Conservation (phyloP, 2,797 vertebrate species). For the Bucorvus abyssinicus region DNA sequence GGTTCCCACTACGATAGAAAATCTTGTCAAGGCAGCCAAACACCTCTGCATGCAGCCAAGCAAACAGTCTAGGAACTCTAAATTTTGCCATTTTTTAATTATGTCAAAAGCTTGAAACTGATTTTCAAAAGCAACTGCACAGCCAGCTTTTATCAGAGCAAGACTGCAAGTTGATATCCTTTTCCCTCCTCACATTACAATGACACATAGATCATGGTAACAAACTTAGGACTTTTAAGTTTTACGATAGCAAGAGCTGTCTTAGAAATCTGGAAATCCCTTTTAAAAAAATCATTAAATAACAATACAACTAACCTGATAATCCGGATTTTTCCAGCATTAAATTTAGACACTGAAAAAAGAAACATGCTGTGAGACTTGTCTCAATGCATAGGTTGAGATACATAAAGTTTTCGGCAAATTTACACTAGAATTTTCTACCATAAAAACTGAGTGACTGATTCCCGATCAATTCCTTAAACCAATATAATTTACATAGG, state of each 20-base stretch:
- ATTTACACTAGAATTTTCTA: not conserved
- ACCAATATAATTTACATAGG: not conserved
- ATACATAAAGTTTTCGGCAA: not conserved
- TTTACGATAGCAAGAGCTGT: not conserved
- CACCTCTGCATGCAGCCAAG: not conserved
- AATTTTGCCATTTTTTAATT: not conserved
- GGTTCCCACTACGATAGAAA: not conserved
- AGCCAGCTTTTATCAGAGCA: not conserved
- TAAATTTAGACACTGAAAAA: constrained; percentile 84
- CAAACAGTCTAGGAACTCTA: not conserved
- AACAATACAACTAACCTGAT: constrained; percentile 78
- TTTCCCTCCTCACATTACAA: not conserved
- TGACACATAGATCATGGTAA: not conserved
- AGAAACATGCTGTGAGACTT: not conserved
- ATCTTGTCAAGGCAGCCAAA: not conserved
- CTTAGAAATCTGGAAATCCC: not conserved
- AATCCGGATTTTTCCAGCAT: constrained; percentile 86
- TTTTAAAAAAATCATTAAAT: not conserved
- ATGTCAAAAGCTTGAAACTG: not conserved
- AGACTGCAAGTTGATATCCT: not conserved
- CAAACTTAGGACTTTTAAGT: not conserved
- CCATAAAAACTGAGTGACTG: not conserved
- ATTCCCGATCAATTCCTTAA: not conserved
- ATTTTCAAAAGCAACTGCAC: not conserved
- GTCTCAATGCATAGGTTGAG: not conserved